These are phyloP conservation scores for Napeogenes inachia DNA, from an alignment of 2,888 invertebrate species.

Conservation along the genomic window DNA sequence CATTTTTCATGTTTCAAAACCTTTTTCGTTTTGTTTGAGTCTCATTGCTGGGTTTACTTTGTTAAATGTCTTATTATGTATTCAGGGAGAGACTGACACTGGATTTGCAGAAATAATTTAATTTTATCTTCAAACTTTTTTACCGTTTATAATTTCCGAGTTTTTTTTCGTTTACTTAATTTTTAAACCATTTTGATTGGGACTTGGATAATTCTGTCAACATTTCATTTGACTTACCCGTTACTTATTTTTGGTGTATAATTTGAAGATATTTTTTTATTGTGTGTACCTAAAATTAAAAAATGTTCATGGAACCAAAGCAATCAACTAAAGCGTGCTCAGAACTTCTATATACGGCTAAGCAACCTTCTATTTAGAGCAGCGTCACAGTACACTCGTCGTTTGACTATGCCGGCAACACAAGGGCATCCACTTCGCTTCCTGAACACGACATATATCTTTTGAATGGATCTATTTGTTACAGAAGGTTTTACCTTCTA, in stretches of 20 bases:
- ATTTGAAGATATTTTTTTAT: not conserved
- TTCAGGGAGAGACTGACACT: slow-evolving; percentile 28
- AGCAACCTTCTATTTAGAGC: slow-evolving; percentile 44
- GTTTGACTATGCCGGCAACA: slow-evolving; percentile 36
- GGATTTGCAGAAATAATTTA: slow-evolving; percentile 27
- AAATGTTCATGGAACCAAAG: slow-evolving; percentile 27
- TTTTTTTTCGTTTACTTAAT: not conserved
- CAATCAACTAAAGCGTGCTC: slow-evolving; percentile 14
- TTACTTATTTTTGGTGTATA: not conserved
- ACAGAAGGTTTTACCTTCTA: slow-evolving; percentile 27
- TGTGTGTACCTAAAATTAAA: slow-evolving; percentile 13
- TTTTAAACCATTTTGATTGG: slow-evolving; percentile 7
- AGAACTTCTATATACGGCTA: slow-evolving; percentile 6
- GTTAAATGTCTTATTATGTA: slow-evolving; percentile 29
- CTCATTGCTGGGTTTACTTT: slow-evolving; percentile 26
- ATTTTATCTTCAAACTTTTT: slow-evolving; percentile 24
- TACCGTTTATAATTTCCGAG: slow-evolving; percentile 12
- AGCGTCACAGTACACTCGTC: slow-evolving; percentile 36
- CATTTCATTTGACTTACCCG: not conserved
- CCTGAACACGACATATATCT: slow-evolving; percentile 58
- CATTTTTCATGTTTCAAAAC: slow-evolving; percentile 20
- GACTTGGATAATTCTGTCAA: not conserved
- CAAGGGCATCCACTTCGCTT: slow-evolving; percentile 69
- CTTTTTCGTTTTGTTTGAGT: slow-evolving; percentile 21
- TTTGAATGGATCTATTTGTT: slow-evolving; percentile 25